A percentile compares a stretch with the other conserved stretches of the same genome.
Evolutionary conservation across 2,888 invertebrate genomes (phyloP).

Genomic region (Acleris literana): DNA sequence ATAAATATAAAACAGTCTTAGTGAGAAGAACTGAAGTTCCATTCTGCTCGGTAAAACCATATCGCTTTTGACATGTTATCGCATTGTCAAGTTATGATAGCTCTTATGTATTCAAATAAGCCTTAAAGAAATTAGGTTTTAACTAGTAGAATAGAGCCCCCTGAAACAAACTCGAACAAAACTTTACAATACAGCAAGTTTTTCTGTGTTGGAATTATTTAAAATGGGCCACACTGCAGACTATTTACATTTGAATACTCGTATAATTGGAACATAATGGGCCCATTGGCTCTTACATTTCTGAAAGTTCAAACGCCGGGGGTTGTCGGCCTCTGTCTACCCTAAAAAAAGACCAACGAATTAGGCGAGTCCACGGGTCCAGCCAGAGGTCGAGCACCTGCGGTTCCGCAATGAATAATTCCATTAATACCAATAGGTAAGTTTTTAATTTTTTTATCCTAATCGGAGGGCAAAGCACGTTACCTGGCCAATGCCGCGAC

Average conservation of each 20-base stretch:
- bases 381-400: conserved; percentile 58
- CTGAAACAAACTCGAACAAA: not conserved
- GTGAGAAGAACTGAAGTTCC: too few species aligned
- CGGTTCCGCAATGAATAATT: conserved; percentile 53
- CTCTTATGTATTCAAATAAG: too few species aligned
- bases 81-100: too few species aligned
- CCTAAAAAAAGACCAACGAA: conserved; percentile 39
- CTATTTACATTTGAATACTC: conserved; percentile 8
- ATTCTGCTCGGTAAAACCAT: too few species aligned
- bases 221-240: not conserved
- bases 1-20: too few species aligned
- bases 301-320: conserved; percentile 52
- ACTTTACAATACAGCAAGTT: not conserved
- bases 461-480: conserved; percentile 57
- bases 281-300: conserved; percentile 23
- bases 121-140: too few species aligned
- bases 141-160: too few species aligned
- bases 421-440: conserved; percentile 44
- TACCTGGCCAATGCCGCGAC: conserved; percentile 56
- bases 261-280: conserved; percentile 2
- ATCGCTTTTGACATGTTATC: too few species aligned
- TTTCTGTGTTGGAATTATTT: too few species aligned
- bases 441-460: conserved; percentile 48
- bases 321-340: conserved; percentile 51
- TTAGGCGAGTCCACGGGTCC: conserved; percentile 46